phyloP scores from a whole-genome alignment of 2,888 invertebrate species.

The Epirrita christyi region DNA sequence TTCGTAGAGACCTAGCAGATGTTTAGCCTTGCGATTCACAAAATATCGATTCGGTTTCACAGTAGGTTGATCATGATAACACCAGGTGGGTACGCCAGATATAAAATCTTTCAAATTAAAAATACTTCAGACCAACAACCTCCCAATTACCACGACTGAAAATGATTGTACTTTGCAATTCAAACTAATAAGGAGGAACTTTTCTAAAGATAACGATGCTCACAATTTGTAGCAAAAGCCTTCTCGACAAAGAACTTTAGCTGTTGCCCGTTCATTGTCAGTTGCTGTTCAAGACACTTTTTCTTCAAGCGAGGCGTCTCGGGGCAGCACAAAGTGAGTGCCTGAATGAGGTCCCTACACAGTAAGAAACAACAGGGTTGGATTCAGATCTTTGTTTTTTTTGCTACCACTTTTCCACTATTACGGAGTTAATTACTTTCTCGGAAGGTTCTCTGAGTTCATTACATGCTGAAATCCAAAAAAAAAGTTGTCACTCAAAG shows the following conservation, averaged over 20 bases:
- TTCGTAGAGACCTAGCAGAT: background rate
- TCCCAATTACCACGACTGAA: conserved; percentile 21
- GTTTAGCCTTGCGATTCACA: too few relatives aligned
- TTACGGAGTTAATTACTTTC: background rate
- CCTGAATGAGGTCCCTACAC: conserved; percentile 20
- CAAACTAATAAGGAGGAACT: conserved; percentile 13
- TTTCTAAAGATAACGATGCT: conserved; percentile 34
- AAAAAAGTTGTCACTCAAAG: background rate
- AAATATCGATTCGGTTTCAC: background rate
- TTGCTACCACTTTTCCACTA: background rate
- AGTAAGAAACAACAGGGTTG: conserved; percentile 33
- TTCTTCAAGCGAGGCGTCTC: conserved; percentile 35
- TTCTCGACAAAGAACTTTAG: conserved; percentile 33
- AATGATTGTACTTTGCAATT: conserved; percentile 18
- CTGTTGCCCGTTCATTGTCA: conserved; percentile 39
- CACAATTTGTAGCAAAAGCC: conserved; percentile 29
- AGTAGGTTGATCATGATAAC: background rate
- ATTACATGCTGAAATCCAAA: background rate
- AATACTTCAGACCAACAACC: conserved; percentile 3
- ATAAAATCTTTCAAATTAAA: conserved; percentile 1
- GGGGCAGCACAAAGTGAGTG: conserved; percentile 37
- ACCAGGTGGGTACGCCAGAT: too few relatives aligned
- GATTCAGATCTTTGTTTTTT: conserved; percentile 4
- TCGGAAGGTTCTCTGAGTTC: background rate
- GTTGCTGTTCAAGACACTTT: conserved; percentile 36